A percentile compares a stretch with the other conserved stretches of the same genome.
Evolutionary conservation across 1,140 invertebrate genomes (phyloP).

Genomic region (Zaprionus tsacasi): DNA sequence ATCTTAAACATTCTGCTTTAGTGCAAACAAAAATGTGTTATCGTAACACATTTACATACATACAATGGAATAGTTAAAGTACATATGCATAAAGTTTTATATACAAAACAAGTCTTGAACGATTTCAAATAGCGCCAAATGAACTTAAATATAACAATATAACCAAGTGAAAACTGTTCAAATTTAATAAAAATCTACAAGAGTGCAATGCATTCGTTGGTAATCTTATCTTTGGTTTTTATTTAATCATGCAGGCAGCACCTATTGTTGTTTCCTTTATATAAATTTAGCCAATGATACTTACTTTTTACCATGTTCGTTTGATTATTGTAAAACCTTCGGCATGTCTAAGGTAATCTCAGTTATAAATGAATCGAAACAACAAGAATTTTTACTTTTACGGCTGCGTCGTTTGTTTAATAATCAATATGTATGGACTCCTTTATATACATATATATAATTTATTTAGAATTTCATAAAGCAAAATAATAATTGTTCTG

Average conservation of each 20-base stretch:
- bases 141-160: conserved; percentile 64
- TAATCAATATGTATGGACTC: background rate
- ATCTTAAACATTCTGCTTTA: conserved; percentile 42
- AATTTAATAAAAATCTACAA: conserved; percentile 63
- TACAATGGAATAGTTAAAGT: conserved; percentile 40
- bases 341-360: too few species aligned
- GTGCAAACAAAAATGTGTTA: conserved; percentile 21
- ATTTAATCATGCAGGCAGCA: background rate
- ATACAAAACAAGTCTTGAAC: conserved; percentile 56
- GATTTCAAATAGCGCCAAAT: conserved; percentile 76
- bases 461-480: background rate
- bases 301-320: too few species aligned
- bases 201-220: conserved; percentile 37
- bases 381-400: background rate
- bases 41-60: conserved; percentile 28
- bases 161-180: conserved; percentile 65
- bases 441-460: background rate
- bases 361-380: background rate
- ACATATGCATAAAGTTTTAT: conserved; percentile 55
- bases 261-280: background rate
- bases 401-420: background rate
- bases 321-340: too few species aligned
- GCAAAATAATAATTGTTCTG: conserved; percentile 5
- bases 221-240: conserved; percentile 25
- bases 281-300: background rate